A percentile compares a stretch with the other conserved stretches of the same genome.
Conservation (phyloP, 2,797 vertebrate species). For the Trematomus bernacchii region DNA sequence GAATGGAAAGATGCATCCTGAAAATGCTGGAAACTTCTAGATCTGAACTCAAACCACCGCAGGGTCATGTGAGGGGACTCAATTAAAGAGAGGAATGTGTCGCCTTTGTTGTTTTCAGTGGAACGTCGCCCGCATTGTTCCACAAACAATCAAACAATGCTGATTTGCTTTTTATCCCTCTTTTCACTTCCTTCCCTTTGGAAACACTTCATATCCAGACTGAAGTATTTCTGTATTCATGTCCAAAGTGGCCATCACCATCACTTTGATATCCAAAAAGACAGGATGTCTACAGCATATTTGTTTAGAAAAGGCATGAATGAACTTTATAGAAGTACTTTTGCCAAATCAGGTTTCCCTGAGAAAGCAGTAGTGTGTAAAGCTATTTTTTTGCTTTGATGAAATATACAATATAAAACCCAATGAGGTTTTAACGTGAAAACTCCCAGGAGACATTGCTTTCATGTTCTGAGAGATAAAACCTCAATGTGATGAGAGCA, state of each 20-base stretch:
- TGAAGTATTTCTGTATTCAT: conserved; percentile 50
- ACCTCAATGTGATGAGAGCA: conserved; percentile 9
- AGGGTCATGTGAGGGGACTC: conserved; percentile 57
- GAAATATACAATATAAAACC: conserved; percentile 35
- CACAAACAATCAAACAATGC: conserved; percentile 74
- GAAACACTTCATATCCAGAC: conserved; percentile 66
- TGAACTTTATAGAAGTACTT: conserved; percentile 37
- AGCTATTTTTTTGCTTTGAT: conserved; percentile 49
- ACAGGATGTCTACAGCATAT: conserved; percentile 26
- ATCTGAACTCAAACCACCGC: conserved; percentile 36
- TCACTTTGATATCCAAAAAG: conserved; percentile 51
- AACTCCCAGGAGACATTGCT: conserved; percentile 33
- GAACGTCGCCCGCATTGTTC: conserved; percentile 79
- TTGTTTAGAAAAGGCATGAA: conserved; percentile 50
- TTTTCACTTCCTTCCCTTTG: conserved; percentile 64
- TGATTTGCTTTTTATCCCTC: conserved; percentile 42
- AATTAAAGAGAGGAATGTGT: conserved; percentile 80
- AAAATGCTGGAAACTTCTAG: conserved; percentile 68
- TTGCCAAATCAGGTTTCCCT: conserved; percentile 25
- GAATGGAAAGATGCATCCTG: neutral
- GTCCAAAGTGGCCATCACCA: conserved; percentile 50
- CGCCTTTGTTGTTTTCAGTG: conserved; percentile 72
- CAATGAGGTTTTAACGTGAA: conserved; percentile 8
- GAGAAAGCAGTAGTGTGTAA: conserved; percentile 28
- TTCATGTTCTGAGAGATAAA: conserved; percentile 47